These are phyloP conservation scores for Heliconius congener DNA, from an alignment of 1,140 invertebrate species.

Conservation along the genomic window DNA sequence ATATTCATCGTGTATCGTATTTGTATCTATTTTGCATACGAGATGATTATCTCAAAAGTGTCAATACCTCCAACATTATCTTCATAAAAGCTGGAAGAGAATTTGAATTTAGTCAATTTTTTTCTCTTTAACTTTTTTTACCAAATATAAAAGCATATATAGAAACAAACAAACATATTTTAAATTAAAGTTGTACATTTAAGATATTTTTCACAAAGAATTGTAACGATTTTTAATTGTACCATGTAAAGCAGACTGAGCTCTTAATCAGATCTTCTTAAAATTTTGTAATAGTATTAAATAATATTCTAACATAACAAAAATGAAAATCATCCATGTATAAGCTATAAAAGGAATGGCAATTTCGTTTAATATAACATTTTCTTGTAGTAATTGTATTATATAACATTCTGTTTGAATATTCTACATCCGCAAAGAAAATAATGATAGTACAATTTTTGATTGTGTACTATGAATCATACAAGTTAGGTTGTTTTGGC, in stretches of 20 bases:
- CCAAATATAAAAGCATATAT: too few relatives aligned
- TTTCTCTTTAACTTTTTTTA: too few relatives aligned
- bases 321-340: neutral
- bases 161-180: neutral
- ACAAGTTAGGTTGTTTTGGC: neutral
- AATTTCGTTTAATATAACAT: conserved; percentile 1
- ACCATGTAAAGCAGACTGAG: neutral
- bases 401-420: neutral
- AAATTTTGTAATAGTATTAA: neutral
- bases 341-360: neutral
- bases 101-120: too few relatives aligned
- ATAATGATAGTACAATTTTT: conserved; percentile 2
- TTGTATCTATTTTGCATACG: too few relatives aligned
- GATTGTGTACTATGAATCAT: neutral
- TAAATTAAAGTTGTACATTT: neutral
- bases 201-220: neutral
- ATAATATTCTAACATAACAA: neutral
- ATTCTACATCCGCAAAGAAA: conserved; percentile 11
- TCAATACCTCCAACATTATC: too few relatives aligned
- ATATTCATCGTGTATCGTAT: too few relatives aligned
- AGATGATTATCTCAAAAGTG: too few relatives aligned
- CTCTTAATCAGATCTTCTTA: neutral
- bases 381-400: neutral
- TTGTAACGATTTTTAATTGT: neutral
- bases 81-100: too few relatives aligned